Conservation (phyloP, 2,113 vertebrate species). For the Vimba vimba region DNA sequence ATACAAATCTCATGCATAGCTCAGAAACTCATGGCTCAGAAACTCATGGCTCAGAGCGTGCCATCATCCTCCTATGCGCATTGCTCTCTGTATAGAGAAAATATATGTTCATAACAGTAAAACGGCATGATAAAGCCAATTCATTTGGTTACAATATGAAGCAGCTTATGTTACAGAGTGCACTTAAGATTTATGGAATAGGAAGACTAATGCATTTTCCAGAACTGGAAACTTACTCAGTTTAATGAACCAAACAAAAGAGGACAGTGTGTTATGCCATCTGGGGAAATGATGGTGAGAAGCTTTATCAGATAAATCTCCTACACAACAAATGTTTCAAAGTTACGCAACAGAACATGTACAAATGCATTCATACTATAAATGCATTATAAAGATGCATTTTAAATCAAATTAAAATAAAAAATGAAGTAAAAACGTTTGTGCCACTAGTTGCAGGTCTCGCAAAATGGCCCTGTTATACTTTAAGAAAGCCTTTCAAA, state of each 20-base stretch:
- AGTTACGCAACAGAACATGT: constrained; percentile 36
- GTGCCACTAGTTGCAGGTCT: background rate
- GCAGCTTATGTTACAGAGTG: constrained; percentile 67
- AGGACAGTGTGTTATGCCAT: constrained; percentile 57
- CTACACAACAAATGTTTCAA: constrained; percentile 34
- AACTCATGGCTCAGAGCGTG: background rate
- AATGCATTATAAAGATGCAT: background rate
- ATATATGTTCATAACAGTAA: constrained; percentile 37
- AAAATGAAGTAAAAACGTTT: background rate
- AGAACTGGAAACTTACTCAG: constrained; percentile 75
- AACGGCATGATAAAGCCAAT: constrained; percentile 59
- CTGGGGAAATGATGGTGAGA: constrained; percentile 60
- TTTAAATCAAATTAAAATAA: background rate
- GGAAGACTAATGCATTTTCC: constrained; percentile 82
- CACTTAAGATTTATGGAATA: constrained; percentile 70
- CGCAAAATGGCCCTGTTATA: background rate
- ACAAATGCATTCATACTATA: background rate
- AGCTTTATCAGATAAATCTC: constrained; percentile 52
- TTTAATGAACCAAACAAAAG: constrained; percentile 65
- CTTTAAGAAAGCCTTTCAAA: background rate
- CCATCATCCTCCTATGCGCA: background rate
- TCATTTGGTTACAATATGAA: constrained; percentile 55
- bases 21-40: background rate
- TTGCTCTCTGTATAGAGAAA: background rate
- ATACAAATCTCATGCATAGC: background rate